Percentiles rank a stretch among this genome's conserved stretches.
Conservation (phyloP, 2,797 vertebrate genomes). For the Oreonectes daqikongensis region DNA sequence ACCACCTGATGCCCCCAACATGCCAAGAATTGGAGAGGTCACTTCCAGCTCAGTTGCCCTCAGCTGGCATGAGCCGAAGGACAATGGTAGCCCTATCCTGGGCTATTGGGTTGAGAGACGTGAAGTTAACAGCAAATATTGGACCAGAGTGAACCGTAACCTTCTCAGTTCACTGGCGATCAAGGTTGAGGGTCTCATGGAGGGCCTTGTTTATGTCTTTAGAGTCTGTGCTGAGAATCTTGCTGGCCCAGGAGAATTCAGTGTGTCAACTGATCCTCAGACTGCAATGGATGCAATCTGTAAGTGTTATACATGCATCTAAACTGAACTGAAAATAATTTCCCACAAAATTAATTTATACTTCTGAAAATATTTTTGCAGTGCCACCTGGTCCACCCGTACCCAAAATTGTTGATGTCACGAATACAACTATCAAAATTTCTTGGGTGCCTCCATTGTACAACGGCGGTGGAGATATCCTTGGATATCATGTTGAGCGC, state of each 20-base stretch:
- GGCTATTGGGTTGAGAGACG: slow-evolving; percentile 99
- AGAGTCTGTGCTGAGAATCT: slow-evolving; percentile 98
- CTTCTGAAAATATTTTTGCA: slow-evolving; percentile 49
- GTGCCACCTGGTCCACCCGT: slow-evolving; percentile 92
- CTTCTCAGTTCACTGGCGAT: slow-evolving; percentile 86
- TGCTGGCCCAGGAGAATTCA: slow-evolving; percentile 96
- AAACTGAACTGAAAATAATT: too few species aligned
- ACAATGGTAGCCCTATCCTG: slow-evolving; percentile 96
- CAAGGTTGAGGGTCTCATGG: slow-evolving; percentile 86
- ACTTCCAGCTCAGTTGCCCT: slow-evolving; percentile 85
- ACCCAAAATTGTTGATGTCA: slow-evolving; percentile 89
- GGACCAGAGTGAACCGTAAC: slow-evolving; percentile 91
- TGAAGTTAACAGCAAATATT: slow-evolving; percentile 96
- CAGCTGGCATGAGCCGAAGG: slow-evolving; percentile 98
- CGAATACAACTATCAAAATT: slow-evolving; percentile 85
- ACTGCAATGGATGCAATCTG: slow-evolving; percentile 88
- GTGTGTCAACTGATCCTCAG: slow-evolving; percentile 91
- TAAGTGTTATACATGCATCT: slow-evolving; percentile 73
- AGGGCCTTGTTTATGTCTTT: slow-evolving; percentile 95
- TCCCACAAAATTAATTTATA: background rate
- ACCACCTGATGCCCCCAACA: slow-evolving; percentile 94
- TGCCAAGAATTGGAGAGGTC: slow-evolving; percentile 90
- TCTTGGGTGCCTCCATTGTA: slow-evolving; percentile 92
- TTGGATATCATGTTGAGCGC: slow-evolving; percentile 90
- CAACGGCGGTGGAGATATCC: slow-evolving; percentile 95